A percentile compares a stretch with the other conserved stretches of the same genome.
Evolutionary conservation across 1,140 invertebrate genomes (phyloP).

Genomic region (Heliconius eleuchia): DNA sequence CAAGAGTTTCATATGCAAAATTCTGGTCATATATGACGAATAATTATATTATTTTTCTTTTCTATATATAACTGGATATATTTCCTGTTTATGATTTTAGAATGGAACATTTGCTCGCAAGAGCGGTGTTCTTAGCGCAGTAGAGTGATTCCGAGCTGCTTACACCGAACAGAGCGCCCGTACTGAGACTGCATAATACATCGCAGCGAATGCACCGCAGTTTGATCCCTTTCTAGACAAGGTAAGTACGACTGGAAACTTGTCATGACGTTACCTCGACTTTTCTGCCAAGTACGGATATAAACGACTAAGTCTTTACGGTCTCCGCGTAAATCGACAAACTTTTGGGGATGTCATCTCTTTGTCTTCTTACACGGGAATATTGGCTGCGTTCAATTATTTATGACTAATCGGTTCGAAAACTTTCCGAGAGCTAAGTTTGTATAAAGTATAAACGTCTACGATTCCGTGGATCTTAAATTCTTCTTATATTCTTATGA

Average conservation of each 20-base stretch:
- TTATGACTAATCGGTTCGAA: constrained; percentile 71
- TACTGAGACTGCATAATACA: constrained; percentile 77
- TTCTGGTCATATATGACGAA: too few species aligned
- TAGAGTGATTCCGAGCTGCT: constrained; percentile 71
- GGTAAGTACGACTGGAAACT: constrained; percentile 78
- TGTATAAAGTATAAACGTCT: constrained; percentile 45
- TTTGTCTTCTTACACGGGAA: constrained; percentile 70
- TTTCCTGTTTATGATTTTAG: constrained; percentile 53
- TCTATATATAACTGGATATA: not conserved
- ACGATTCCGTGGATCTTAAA: constrained; percentile 33
- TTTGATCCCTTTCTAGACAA: constrained; percentile 79
- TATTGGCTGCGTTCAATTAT: constrained; percentile 74
- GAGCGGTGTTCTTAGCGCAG: constrained; percentile 58
- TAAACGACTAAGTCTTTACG: constrained; percentile 72
- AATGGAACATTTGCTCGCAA: constrained; percentile 64
- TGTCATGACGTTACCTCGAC: constrained; percentile 73
- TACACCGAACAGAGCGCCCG: constrained; percentile 55
- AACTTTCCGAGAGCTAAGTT: constrained; percentile 64
- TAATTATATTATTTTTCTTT: too few species aligned
- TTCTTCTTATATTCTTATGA: constrained; percentile 28
- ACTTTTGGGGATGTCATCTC: constrained; percentile 75
- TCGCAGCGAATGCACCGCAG: constrained; percentile 76
- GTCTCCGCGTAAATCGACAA: constrained; percentile 74
- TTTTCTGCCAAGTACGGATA: constrained; percentile 72
- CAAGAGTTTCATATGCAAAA: too few species aligned